A percentile compares a stretch with the other conserved stretches of the same genome.
Evolutionary conservation across 2,888 invertebrate genomes (phyloP).

Genomic region (Hermaeophaga mercurialis): DNA sequence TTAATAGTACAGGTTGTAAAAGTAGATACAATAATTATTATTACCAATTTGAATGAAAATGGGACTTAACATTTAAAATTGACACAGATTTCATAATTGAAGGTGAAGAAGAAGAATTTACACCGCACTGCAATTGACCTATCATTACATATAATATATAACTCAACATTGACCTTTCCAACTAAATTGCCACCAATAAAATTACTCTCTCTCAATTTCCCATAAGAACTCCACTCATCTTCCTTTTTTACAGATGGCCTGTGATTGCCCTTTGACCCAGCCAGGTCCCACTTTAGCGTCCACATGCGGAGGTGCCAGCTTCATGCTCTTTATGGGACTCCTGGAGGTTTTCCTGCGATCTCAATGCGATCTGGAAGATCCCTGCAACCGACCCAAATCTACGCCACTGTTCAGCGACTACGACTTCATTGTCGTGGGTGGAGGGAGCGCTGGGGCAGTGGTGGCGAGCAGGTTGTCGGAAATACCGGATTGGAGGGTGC

Average conservation of each 20-base stretch:
- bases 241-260: constrained; percentile 53
- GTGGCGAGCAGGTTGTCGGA: constrained; percentile 75
- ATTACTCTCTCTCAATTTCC: too few relatives aligned
- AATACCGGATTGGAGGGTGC: constrained; percentile 73
- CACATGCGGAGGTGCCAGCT: constrained; percentile 82
- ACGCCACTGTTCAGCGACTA: constrained; percentile 67
- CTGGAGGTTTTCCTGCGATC: constrained; percentile 84
- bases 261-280: constrained; percentile 82
- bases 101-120: too few relatives aligned
- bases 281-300: constrained; percentile 83
- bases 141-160: too few relatives aligned
- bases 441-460: constrained; percentile 74
- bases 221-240: too few relatives aligned
- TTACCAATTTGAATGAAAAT: too few relatives aligned
- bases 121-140: too few relatives aligned
- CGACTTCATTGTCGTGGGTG: constrained; percentile 78
- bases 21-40: too few relatives aligned
- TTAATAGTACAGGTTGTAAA: too few relatives aligned
- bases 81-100: not conserved
- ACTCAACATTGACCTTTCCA: constrained; percentile 11
- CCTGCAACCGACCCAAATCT: constrained; percentile 74
- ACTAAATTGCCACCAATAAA: too few relatives aligned
- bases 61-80: too few relatives aligned
- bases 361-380: constrained; percentile 87
- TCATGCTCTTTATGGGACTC: constrained; percentile 89